Conservation (phyloP, 1,140 invertebrate genomes). For the Apolygus lucorum region DNA sequence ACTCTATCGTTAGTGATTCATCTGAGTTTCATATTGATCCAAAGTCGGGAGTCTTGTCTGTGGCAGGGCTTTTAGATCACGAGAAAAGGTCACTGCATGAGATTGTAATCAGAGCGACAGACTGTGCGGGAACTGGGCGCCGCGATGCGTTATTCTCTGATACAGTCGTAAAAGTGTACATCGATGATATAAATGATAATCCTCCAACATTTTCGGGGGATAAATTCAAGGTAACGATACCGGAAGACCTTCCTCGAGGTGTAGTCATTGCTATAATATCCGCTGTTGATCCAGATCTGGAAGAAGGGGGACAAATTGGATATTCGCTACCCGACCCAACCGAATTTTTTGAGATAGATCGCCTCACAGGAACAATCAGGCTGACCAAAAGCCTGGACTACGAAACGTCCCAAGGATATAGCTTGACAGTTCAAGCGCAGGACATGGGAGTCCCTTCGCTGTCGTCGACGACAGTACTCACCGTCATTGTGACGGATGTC, state of each 20-base stretch:
- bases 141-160: slow-evolving; percentile 53
- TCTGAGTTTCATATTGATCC: slow-evolving; percentile 74
- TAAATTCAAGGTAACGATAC: slow-evolving; percentile 68
- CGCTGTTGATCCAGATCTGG: slow-evolving; percentile 79
- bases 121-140: slow-evolving; percentile 50
- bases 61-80: slow-evolving; percentile 67
- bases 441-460: slow-evolving; percentile 67
- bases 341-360: slow-evolving; percentile 61
- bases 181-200: slow-evolving; percentile 88
- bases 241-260: slow-evolving; percentile 82
- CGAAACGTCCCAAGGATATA: slow-evolving; percentile 78
- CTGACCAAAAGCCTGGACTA: slow-evolving; percentile 68
- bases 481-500: slow-evolving; percentile 86
- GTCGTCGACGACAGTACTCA: slow-evolving; percentile 60
- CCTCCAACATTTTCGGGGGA: slow-evolving; percentile 66
- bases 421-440: slow-evolving; percentile 69
- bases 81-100: slow-evolving; percentile 75
- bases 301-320: slow-evolving; percentile 61
- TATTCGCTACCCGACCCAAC: slow-evolving; percentile 61
- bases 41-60: slow-evolving; percentile 61
- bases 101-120: slow-evolving; percentile 71
- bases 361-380: slow-evolving; percentile 69
- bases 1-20: slow-evolving; percentile 67
- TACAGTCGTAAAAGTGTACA: slow-evolving; percentile 62
- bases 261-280: slow-evolving; percentile 73